Conservation (phyloP, 2,113 vertebrate species). For the Datnioides undecimradiatus region DNA sequence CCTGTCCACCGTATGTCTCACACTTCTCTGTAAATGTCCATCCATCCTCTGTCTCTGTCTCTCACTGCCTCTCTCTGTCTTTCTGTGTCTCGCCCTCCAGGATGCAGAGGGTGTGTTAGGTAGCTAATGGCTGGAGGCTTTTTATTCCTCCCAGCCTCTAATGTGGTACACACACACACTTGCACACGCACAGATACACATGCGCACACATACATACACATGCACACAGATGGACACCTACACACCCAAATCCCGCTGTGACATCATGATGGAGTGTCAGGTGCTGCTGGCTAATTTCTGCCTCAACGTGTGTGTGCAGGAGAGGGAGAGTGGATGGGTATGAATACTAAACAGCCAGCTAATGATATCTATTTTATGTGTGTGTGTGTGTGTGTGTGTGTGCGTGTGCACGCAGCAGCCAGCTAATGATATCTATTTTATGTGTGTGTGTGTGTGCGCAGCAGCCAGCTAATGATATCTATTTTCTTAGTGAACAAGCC, state of each 20-base stretch:
- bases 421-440: slow-evolving; percentile 76
- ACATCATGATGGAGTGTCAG: slow-evolving; percentile 89
- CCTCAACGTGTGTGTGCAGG: slow-evolving; percentile 65
- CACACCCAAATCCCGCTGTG: slow-evolving; percentile 69
- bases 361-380: slow-evolving; percentile 78
- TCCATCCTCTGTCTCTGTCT: slow-evolving; percentile 28
- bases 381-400: slow-evolving; percentile 30
- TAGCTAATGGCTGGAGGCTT: slow-evolving; percentile 85
- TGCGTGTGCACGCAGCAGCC: slow-evolving; percentile 20
- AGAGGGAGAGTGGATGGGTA: slow-evolving; percentile 75
- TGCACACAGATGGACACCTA: slow-evolving; percentile 49
- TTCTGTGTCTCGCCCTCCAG: slow-evolving; percentile 54
- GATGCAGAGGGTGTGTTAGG: slow-evolving; percentile 73
- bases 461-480: slow-evolving; percentile 70
- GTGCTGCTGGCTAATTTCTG: slow-evolving; percentile 82
- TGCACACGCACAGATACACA: slow-evolving; percentile 16
- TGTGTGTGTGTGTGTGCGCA: slow-evolving; percentile 21
- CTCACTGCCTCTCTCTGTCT: slow-evolving; percentile 24
- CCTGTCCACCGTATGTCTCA: not conserved
- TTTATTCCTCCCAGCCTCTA: slow-evolving; percentile 77
- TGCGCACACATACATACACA: slow-evolving; percentile 27
- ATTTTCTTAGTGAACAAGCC: slow-evolving; percentile 69
- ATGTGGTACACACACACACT: slow-evolving; percentile 78
- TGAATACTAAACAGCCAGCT: slow-evolving; percentile 85
- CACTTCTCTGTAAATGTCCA: not conserved